A percentile compares a stretch with the other conserved stretches of the same genome.
Conservation (phyloP, 2,888 invertebrate genomes). For the Cantharis rustica region DNA sequence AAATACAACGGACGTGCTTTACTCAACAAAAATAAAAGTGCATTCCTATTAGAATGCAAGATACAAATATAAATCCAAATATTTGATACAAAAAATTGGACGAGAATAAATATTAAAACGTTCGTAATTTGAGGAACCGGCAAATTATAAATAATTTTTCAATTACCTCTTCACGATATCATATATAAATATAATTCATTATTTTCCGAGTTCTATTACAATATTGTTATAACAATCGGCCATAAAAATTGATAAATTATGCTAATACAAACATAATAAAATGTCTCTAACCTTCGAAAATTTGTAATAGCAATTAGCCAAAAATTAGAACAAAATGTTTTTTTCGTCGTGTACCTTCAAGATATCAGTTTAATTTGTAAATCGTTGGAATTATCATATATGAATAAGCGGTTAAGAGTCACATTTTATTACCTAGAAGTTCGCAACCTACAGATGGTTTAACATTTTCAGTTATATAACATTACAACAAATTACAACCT, state of each 20-base stretch:
- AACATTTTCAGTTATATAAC: constrained; percentile 54
- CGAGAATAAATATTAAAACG: not conserved
- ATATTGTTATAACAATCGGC: not conserved
- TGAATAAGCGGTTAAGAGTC: not conserved
- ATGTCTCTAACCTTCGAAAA: not conserved
- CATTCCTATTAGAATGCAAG: constrained; percentile 11
- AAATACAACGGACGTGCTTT: constrained; percentile 37
- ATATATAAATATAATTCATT: not conserved
- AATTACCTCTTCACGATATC: not conserved
- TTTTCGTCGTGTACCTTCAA: not conserved
- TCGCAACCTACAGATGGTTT: constrained; percentile 53
- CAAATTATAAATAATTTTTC: not conserved
- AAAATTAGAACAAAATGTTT: not conserved
- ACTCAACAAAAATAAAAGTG: constrained; percentile 22
- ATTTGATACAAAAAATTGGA: not conserved
- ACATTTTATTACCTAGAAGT: constrained; percentile 30
- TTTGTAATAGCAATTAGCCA: not conserved
- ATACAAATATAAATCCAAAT: constrained; percentile 13
- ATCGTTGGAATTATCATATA: constrained; percentile 17
- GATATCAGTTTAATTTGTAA: not conserved
- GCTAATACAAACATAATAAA: not conserved
- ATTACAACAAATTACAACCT: constrained; percentile 32
- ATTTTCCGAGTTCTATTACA: not conserved
- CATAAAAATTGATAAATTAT: not conserved
- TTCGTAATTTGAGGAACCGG: not conserved